Base-by-base conservation (phyloP, 1,140 invertebrate species). In the Colletes latitarsis region DNA sequence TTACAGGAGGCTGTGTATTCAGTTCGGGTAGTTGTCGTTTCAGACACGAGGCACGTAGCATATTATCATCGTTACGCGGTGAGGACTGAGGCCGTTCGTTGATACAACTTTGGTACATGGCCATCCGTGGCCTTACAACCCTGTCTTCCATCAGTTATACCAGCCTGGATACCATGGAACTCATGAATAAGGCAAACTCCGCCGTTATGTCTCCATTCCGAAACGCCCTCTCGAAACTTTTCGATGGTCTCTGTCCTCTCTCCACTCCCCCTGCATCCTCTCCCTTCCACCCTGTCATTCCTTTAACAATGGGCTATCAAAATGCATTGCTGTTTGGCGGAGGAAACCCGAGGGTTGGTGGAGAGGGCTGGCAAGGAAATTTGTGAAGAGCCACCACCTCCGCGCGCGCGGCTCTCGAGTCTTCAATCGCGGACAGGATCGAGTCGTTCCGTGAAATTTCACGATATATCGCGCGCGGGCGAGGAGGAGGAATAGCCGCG, bases 131-230 rank as follows among this genome's bases (percentile, higher is more conserved):
- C 82, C 83, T 81, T 85, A 82, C 87, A 87, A 78, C 81, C 81
- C 87, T 75, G 74, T 87, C 81, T 88, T 88, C 86, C 86, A 87
- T 86, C 83, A 85, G 83, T 88, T 88, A 83, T 88, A 88, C 81
- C 77, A 64, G 72, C 81, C 52, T 62, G 81, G 76, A 85, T 82
- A 83, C 86, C 83, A 84, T 85, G 83, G 69, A 85, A 81, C 83
- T 87, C 87, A 88, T 88, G 87, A 88, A 88, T 88, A 88, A 88
- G 83, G 86, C 87, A 88, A 87, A 88, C 86, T 88, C 76, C 68
- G 77, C 67, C 81, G 82, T 87, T 87, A 86, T 84, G 84, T 87
- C 84, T 87, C 84, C 78, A 87, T 87, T 87, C 69, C 85, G 86
- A 86, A 86, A 87, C 85, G 84, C 84, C 84, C 78, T 86, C 86